Conservation (phyloP, 1,140 invertebrate species). For the Drosophila micromelanica region DNA sequence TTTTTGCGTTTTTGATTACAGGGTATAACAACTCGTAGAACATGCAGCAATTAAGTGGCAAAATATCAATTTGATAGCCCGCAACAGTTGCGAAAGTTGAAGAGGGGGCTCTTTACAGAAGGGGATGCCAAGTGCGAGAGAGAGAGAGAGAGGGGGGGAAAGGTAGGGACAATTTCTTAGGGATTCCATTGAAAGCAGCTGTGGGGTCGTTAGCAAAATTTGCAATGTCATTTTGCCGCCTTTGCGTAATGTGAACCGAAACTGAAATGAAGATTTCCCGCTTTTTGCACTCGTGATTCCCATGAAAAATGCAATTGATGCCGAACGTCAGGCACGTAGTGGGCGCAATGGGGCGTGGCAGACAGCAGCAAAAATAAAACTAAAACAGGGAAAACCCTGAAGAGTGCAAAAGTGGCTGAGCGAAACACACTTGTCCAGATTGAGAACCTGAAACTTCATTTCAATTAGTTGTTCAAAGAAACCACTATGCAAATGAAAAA, state of each 20-base stretch:
- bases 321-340: slow-evolving; percentile 60
- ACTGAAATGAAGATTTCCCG: slow-evolving; percentile 62
- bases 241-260: slow-evolving; percentile 2
- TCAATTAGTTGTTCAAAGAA: background rate
- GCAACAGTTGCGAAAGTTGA: background rate
- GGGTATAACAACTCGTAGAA: no score
- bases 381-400: background rate
- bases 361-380: slow-evolving; percentile 23
- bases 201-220: background rate
- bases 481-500: background rate
- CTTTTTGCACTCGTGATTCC: slow-evolving; percentile 43
- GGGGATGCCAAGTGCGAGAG: background rate
- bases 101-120: background rate
- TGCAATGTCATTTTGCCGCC: slow-evolving; percentile 1
- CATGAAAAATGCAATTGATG: slow-evolving; percentile 77
- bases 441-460: background rate
- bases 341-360: slow-evolving; percentile 64
- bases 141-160: background rate
- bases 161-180: background rate
- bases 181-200: slow-evolving; percentile 5
- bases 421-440: background rate
- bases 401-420: background rate
- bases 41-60: slow-evolving; percentile 22
- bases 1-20: no score
- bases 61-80: slow-evolving; percentile 34